phyloP scores from a whole-genome alignment of 1,140 invertebrate genomes.

The Sinonovacula constricta region DNA sequence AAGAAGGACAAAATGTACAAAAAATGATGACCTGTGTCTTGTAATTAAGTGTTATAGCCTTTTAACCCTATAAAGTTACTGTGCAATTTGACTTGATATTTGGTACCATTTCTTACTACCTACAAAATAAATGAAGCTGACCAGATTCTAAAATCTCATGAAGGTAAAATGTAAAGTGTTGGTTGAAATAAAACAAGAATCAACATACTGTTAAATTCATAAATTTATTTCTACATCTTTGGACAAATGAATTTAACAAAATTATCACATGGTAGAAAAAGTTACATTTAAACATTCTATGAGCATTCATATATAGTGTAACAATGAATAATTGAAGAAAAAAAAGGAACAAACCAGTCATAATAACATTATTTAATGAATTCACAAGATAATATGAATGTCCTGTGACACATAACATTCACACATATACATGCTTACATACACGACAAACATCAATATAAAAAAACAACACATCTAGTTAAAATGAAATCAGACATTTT shows the following conservation, averaged over 20 bases:
- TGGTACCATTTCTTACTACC: background rate
- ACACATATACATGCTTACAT: background rate
- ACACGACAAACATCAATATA: background rate
- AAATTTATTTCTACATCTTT: constrained; percentile 36
- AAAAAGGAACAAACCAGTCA: background rate
- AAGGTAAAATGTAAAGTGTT: background rate
- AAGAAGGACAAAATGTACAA: no score
- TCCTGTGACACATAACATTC: background rate
- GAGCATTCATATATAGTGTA: background rate
- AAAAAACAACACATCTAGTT: no score
- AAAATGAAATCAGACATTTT: no score
- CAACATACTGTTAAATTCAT: constrained; percentile 5
- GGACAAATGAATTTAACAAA: constrained; percentile 46
- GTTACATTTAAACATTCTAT: background rate
- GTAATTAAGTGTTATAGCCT: background rate
- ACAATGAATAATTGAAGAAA: background rate
- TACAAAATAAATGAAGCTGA: background rate
- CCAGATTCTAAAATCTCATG: background rate
- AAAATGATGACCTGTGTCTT: no score
- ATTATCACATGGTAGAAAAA: constrained; percentile 46
- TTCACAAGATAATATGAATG: background rate
- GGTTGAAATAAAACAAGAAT: background rate
- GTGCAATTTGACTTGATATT: background rate
- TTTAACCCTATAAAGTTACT: background rate
- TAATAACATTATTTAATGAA: background rate